Evolutionary conservation across 2,113 vertebrate species (phyloP).

Genomic region (Chloropsis hardwickii): DNA sequence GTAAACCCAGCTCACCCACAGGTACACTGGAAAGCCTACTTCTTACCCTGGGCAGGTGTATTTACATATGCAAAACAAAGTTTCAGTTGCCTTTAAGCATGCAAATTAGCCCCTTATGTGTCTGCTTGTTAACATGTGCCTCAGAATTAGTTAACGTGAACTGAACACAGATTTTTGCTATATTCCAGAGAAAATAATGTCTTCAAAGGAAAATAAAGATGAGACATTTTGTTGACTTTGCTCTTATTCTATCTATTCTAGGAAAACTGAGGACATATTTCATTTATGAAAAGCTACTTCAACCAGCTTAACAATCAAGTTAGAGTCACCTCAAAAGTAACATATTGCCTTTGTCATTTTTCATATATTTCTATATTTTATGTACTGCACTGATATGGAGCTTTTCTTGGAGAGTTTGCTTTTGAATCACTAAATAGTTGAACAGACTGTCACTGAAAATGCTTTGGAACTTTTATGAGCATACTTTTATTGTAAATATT

Average conservation of each 20-base stretch:
- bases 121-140: neutral
- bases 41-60: neutral
- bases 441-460: constrained; percentile 25
- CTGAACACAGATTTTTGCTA: neutral
- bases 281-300: constrained; percentile 55
- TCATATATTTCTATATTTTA: constrained; percentile 44
- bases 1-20: neutral
- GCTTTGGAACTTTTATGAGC: constrained; percentile 42
- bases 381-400: neutral
- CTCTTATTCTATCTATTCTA: constrained; percentile 11
- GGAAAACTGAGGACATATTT: constrained; percentile 37
- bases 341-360: constrained; percentile 43
- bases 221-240: constrained; percentile 24
- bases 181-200: neutral
- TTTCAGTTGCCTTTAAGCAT: neutral
- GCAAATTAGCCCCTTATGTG: neutral
- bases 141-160: neutral
- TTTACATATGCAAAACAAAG: constrained; percentile 13
- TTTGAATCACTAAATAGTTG: constrained; percentile 46
- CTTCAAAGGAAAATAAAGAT: constrained; percentile 34
- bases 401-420: constrained; percentile 25
- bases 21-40: neutral
- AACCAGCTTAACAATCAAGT: constrained; percentile 42
- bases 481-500: constrained; percentile 30
- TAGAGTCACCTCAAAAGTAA: constrained; percentile 25